Base-by-base conservation (phyloP, 2,888 invertebrate species). In the Aphodius granarius region DNA sequence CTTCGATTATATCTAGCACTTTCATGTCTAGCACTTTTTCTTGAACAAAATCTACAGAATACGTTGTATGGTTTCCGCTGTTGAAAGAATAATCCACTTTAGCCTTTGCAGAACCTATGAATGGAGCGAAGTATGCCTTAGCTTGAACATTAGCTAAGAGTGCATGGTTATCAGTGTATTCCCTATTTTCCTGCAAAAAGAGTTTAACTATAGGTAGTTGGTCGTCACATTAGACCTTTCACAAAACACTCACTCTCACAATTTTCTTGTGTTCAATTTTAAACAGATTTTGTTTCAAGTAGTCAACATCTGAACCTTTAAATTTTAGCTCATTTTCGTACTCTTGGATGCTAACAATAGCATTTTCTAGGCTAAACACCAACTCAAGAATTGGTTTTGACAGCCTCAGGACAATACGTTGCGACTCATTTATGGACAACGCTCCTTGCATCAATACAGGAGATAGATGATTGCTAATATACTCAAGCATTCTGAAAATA, bases 381-480 rank as follows among this genome's bases (percentile, higher is more conserved):
- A 86, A 84, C 63, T 86, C 86, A 3, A 84, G 84, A 73, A 86
- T 78, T 0, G 86, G 86, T 78, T 85, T 82, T 0, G 84, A 80
- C 22, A 86, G 76, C 20, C 85, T 83, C 21, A 82, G 79, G 19
- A 86, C 84, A 13, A 84, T 77, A 65, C 84, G 80, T 16, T 85
- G 78, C 1, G 85, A 84, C 76, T 86, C 84, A 43, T 86, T 86
- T 0, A 86, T 80, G 9, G 84, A 84, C 9, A 83, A 76, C 2
- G 85, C 85, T 66, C 83, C 83, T 74, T 82, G 79, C 13, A 86
- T 81, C 22, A 79, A 76, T 68, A 86, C 85, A 0, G 86, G 85
- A 62, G 78, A 76, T 20, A 86, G 65, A 43, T 43, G 43, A 15
- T 66, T 73, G 19, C 65, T 5, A 13, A 77, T 77, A 65, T 78